Conservation (phyloP, 2,888 invertebrate species). For the Caenorhabditis japonica region DNA sequence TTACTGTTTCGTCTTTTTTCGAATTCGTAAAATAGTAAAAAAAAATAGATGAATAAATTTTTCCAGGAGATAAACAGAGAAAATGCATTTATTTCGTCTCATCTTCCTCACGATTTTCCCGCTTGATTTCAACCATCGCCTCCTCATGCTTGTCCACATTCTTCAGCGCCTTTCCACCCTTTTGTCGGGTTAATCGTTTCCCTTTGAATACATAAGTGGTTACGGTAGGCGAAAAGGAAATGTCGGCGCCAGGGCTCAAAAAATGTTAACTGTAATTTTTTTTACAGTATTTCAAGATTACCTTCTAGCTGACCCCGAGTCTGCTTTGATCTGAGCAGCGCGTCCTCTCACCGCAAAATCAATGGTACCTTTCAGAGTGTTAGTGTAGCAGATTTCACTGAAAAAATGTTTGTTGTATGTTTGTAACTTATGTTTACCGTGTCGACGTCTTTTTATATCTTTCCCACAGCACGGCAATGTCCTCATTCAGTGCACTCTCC, state of each 20-base stretch:
- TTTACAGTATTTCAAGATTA: not conserved
- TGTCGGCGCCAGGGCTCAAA: no score
- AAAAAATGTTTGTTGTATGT: no score
- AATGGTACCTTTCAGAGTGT: conserved; percentile 36
- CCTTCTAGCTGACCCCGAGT: not conserved
- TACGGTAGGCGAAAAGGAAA: conserved; percentile 12
- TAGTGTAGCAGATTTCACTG: conserved; percentile 6
- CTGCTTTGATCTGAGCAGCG: not conserved
- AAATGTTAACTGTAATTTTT: no score
- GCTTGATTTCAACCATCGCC: no score
- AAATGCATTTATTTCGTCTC: no score
- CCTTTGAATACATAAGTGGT: conserved; percentile 30
- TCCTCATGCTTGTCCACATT: conserved; percentile 16
- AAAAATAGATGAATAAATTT: no score
- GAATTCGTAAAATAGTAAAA: no score
- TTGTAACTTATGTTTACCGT: not conserved
- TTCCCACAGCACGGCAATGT: not conserved
- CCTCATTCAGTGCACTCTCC: conserved; percentile 2
- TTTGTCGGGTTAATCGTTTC: conserved; percentile 4
- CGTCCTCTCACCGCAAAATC: conserved; percentile 14
- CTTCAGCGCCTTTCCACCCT: not conserved
- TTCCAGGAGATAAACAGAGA: no score
- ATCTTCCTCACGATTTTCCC: no score
- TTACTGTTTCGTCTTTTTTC: not conserved
- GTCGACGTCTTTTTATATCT: conserved; percentile 20